A percentile compares a stretch with the other conserved stretches of the same genome.
phyloP scores from a whole-genome alignment of 2,888 invertebrate species.

The Sinopyrophorus schimmeli region DNA sequence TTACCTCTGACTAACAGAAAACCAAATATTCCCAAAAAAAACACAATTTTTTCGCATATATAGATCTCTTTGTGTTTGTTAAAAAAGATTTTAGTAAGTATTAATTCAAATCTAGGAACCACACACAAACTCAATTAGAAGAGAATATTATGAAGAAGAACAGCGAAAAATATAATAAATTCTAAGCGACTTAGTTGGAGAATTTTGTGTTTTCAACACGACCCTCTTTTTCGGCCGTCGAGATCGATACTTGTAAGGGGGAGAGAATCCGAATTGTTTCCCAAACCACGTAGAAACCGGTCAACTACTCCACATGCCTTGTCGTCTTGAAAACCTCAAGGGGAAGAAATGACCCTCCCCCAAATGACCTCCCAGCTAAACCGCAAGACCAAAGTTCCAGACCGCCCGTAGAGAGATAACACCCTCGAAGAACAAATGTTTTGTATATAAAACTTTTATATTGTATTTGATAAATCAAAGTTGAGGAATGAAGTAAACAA shows the following conservation, averaged over 20 bases:
- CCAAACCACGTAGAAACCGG: constrained; percentile 33
- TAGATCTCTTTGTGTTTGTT: no score
- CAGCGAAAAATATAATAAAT: no score
- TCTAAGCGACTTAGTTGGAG: no score
- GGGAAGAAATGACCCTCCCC: constrained; percentile 33
- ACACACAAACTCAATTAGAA: no score
- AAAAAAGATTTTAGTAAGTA: no score
- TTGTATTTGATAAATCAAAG: constrained; percentile 4
- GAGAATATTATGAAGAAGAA: no score
- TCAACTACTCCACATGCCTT: constrained; percentile 38
- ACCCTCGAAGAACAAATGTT: constrained; percentile 26
- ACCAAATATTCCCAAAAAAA: no score
- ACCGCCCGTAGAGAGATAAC: constrained; percentile 28
- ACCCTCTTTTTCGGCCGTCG: constrained; percentile 25
- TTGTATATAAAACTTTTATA: constrained; percentile 23
- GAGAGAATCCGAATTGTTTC: constrained; percentile 39
- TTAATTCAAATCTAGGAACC: no score
- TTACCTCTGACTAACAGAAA: no score
- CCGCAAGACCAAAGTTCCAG: constrained; percentile 32
- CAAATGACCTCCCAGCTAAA: constrained; percentile 32
- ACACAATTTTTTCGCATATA: no score
- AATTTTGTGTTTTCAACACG: constrained; percentile 33
- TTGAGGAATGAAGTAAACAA: neutral
- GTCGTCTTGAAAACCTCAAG: constrained; percentile 35
- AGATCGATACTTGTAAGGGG: constrained; percentile 36